phyloP scores from a whole-genome alignment of 2,797 vertebrate genomes.

The Clarias laeviceps region DNA sequence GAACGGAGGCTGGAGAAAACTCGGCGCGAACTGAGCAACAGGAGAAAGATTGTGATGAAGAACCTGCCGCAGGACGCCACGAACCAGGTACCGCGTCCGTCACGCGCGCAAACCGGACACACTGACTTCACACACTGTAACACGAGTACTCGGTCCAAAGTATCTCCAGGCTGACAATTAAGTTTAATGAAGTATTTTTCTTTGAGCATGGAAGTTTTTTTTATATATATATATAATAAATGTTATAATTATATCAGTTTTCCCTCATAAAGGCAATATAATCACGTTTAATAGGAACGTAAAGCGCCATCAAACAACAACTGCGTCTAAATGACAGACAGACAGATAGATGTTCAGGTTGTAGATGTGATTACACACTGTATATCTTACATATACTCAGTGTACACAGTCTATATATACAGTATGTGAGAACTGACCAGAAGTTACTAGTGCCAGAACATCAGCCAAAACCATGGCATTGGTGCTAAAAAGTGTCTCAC shows the following conservation, averaged over 20 bases:
- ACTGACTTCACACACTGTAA: too few relatives aligned
- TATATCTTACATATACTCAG: too few relatives aligned
- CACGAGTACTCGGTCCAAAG: too few relatives aligned
- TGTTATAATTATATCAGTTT: background rate
- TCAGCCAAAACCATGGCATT: too few relatives aligned
- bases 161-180: background rate
- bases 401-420: too few relatives aligned
- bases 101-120: background rate
- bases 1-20: conserved; percentile 84
- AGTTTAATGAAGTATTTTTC: background rate
- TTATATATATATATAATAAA: background rate
- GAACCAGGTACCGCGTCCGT: conserved; percentile 82
- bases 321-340: too few relatives aligned
- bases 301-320: background rate
- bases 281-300: background rate
- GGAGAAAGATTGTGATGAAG: conserved; percentile 92
- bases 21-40: conserved; percentile 89
- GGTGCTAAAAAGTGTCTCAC: too few relatives aligned
- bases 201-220: background rate
- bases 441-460: too few relatives aligned
- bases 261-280: too few relatives aligned
- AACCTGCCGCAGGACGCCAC: conserved; percentile 90
- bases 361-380: too few relatives aligned
- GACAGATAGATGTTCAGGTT: too few relatives aligned
- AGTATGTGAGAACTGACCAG: too few relatives aligned